Evolutionary conservation across 2,113 vertebrate genomes (phyloP), one percentile per base, ranked within the genome.

Genomic region (Otolemur garnettii): DNA sequence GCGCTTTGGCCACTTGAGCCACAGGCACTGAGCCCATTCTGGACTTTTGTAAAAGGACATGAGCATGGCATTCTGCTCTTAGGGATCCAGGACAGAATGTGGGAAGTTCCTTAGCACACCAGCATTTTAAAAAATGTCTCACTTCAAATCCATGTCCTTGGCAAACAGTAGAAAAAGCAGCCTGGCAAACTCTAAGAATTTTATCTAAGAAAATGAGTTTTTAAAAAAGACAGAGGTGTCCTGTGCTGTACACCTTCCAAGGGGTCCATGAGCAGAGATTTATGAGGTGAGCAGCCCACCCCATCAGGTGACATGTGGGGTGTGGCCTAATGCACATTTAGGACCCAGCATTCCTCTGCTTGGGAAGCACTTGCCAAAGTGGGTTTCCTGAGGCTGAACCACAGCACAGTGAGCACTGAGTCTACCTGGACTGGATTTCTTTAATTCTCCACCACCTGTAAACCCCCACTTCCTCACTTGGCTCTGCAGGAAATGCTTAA

Each of bases 271-370:
- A 81, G 26, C 38, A 68, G 79, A 84, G 64, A 55, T 13, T 60
- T 22, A 5, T 21, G 15, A 7, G 11, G 59, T 14, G 80, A 62
- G n/a, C 1, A 22, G 91, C 22, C 53, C 4, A 0, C 38, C 30
- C 45, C 33, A 12, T 5, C 2, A 68, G 79, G 62, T 2, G 3
- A 80, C 0, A 5, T 6, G 77, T 13, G 35, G 45, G 69, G 5
- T 5, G 0, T 1, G 59, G 38, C 18, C 50, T 81, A 3, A 38
- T 1, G 30, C 0, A 30, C 77, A n/a, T 5, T n/a, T n/a, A 28
- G 62, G 69, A 28, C 42, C 0, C 0, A 13, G 53, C 59, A 4
- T 5, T 55, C 33, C 62, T 28, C 2, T 7, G 69, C 14, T 12
- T 26, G 66, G 28, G 14, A 6, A 60, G 35, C 4, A 7, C 38